Evolutionary conservation across 2,113 vertebrate species (phyloP).

Genomic region (Bos indicus): DNA sequence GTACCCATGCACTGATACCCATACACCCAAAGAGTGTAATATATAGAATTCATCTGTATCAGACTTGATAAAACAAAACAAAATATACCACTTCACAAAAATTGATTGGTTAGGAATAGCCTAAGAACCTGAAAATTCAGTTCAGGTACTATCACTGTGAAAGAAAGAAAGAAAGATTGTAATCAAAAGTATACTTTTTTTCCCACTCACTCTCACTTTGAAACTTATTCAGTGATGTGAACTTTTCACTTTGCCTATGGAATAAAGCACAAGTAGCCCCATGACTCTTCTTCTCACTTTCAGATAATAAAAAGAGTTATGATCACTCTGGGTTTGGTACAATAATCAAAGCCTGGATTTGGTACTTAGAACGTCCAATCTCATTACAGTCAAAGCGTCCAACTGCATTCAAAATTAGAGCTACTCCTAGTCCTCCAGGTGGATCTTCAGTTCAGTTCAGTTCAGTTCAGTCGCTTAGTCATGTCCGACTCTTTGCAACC

Average conservation of each 20-base stretch:
- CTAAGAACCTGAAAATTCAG: not conserved
- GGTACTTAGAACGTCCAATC: not conserved
- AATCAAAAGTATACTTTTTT: not conserved
- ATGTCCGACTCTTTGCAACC: accelerated
- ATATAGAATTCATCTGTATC: not conserved
- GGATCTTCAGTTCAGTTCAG: not conserved
- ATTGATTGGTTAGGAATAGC: not conserved
- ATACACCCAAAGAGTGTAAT: not conserved
- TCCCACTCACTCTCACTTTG: not conserved
- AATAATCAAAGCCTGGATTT: not conserved
- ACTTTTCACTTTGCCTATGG: not conserved
- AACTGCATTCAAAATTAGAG: not conserved
- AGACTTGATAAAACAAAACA: not conserved
- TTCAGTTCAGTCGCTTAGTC: too few species aligned
- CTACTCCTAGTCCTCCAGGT: not conserved
- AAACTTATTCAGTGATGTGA: not conserved
- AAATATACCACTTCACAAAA: not conserved
- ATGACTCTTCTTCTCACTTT: not conserved
- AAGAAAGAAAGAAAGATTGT: not conserved
- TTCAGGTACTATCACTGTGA: not conserved
- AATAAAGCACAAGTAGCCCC: not conserved
- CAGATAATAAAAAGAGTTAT: not conserved
- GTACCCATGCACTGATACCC: not conserved
- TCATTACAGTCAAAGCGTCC: not conserved
- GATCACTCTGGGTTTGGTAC: not conserved